Evolutionary conservation across 2,113 vertebrate genomes (phyloP).

Genomic region (Coregonus clupeaformis): DNA sequence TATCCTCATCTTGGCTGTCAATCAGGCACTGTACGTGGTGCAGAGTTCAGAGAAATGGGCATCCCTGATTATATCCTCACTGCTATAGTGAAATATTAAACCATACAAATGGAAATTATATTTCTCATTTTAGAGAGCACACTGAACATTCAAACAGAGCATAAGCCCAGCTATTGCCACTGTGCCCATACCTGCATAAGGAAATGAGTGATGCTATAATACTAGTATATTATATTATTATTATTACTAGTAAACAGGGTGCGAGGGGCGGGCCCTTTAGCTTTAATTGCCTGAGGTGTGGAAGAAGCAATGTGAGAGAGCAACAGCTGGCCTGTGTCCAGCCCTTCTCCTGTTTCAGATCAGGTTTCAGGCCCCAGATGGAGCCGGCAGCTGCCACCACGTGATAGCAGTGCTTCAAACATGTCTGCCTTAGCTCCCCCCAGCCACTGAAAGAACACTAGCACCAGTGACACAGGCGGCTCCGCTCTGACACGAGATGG

Average conservation of each 20-base stretch:
- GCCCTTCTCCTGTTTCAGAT: slow-evolving; percentile 60
- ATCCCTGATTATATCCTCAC: neutral
- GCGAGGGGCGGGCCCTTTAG: neutral
- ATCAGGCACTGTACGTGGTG: neutral
- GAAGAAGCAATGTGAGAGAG: slow-evolving; percentile 42
- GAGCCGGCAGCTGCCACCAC: slow-evolving; percentile 56
- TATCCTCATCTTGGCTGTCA: neutral
- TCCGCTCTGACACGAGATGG: neutral
- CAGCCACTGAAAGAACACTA: neutral
- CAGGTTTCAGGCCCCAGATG: slow-evolving; percentile 64
- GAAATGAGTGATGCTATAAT: slow-evolving; percentile 1
- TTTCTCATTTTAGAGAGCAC: neutral
- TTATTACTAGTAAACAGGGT: neutral
- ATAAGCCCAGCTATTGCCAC: neutral
- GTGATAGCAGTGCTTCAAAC: slow-evolving; percentile 16
- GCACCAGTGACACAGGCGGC: slow-evolving; percentile 3
- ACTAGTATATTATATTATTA: too few relatives aligned
- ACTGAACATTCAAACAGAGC: neutral
- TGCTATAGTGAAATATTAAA: neutral
- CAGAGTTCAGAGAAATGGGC: neutral
- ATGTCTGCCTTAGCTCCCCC: slow-evolving; percentile 17
- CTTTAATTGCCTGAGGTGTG: slow-evolving; percentile 44
- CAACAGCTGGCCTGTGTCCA: slow-evolving; percentile 64
- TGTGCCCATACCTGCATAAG: neutral
- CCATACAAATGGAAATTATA: neutral